Evolutionary conservation across 2,888 invertebrate genomes (phyloP).

Genomic region (Meandrusa payeni): DNA sequence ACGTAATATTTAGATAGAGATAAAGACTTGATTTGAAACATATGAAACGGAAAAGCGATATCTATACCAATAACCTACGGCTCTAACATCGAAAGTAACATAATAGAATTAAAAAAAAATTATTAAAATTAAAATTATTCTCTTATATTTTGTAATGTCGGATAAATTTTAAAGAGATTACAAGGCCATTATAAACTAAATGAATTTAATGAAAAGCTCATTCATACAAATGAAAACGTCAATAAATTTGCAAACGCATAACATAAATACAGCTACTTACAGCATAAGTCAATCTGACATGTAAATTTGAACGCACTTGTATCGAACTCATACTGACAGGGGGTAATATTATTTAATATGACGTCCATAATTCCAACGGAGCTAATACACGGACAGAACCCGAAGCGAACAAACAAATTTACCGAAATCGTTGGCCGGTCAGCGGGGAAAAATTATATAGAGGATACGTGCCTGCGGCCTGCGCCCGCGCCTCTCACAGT

Average conservation of each 20-base stretch:
- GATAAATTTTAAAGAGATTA: no score
- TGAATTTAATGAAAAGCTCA: slow-evolving; percentile 9
- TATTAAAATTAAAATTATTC: no score
- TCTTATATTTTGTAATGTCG: no score
- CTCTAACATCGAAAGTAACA: no score
- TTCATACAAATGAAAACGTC: background rate
- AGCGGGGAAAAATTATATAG: slow-evolving; percentile 61
- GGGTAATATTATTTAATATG: slow-evolving; percentile 62
- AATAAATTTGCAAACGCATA: slow-evolving; percentile 19
- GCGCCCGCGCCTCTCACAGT: slow-evolving; percentile 30
- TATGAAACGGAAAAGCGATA: no score
- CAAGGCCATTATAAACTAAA: slow-evolving; percentile 4
- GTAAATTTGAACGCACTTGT: slow-evolving; percentile 28
- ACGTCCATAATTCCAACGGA: slow-evolving; percentile 56
- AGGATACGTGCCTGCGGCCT: slow-evolving; percentile 46
- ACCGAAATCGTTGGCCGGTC: slow-evolving; percentile 67
- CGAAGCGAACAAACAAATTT: slow-evolving; percentile 73
- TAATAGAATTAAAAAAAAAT: no score
- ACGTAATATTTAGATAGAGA: no score
- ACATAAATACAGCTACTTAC: slow-evolving; percentile 20
- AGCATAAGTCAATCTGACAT: slow-evolving; percentile 29
- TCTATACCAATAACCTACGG: no score
- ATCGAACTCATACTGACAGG: slow-evolving; percentile 26
- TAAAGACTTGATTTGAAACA: no score
- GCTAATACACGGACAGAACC: slow-evolving; percentile 67